These are phyloP conservation scores for Cephus spinipes DNA, from an alignment of 2,888 invertebrate species.

Conservation along the genomic window DNA sequence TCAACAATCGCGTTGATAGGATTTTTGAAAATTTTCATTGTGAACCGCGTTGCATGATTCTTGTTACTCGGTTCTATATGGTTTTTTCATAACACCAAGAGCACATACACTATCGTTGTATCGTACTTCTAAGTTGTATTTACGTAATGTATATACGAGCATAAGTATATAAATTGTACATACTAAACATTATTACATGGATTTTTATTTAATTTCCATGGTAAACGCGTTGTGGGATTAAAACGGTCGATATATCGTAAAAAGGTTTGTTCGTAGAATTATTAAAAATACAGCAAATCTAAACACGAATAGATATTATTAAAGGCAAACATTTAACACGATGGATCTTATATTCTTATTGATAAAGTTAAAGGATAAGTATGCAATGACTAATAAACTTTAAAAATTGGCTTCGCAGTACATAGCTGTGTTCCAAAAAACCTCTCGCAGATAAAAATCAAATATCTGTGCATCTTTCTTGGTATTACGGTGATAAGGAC, in stretches of 20 bases:
- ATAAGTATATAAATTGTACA: conserved; percentile 31
- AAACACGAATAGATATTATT: neutral
- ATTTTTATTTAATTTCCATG: neutral
- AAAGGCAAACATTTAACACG: neutral
- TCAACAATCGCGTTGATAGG: neutral
- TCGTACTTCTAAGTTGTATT: conserved; percentile 18
- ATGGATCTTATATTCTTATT: neutral
- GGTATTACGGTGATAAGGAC: neutral
- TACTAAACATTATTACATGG: conserved; percentile 12
- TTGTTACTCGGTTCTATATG: neutral
- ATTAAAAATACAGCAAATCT: neutral
- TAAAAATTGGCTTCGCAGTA: neutral
- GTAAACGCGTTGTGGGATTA: neutral
- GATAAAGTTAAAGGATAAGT: neutral
- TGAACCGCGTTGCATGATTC: neutral
- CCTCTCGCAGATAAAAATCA: neutral
- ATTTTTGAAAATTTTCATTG: neutral
- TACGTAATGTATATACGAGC: conserved; percentile 29
- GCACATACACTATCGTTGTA: neutral
- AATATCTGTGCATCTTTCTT: neutral
- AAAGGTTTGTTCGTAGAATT: neutral
- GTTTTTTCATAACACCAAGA: neutral
- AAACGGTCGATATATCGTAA: neutral
- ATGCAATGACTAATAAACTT: neutral
- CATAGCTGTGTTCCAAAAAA: neutral